Conservation (phyloP, 2,797 vertebrate species). For the Pipistrellus kuhlii region DNA sequence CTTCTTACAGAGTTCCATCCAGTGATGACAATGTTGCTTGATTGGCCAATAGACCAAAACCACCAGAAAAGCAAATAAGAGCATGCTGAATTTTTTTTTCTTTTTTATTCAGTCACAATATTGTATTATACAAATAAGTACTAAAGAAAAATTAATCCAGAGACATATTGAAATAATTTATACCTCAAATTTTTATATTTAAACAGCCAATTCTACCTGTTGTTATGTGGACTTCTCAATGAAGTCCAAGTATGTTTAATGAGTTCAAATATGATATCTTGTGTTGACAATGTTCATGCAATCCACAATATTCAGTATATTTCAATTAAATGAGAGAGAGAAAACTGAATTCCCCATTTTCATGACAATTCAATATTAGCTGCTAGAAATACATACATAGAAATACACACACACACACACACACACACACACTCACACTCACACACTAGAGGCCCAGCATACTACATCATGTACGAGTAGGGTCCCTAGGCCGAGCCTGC, state of each 20-base stretch:
- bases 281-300: rapidly evolving
- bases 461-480: too few species aligned
- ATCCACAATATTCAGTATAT: neutral
- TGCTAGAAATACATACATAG: neutral
- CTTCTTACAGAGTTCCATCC: neutral
- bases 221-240: neutral
- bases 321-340: neutral
- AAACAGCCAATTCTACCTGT: neutral
- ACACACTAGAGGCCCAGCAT: too few species aligned
- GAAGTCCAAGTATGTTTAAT: neutral
- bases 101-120: constrained; percentile 28
- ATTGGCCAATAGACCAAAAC: neutral
- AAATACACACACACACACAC: neutral
- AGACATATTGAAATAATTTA: neutral
- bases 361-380: neutral
- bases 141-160: constrained; percentile 23
- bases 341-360: neutral
- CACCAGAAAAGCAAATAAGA: neutral
- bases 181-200: neutral
- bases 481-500: too few species aligned
- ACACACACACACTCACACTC: too few species aligned
- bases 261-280: neutral
- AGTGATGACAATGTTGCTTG: neutral
- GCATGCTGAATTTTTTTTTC: neutral
- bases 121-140: neutral